Evolutionary conservation across 2,797 vertebrate species (phyloP).

Genomic region (Gallirallus australis): DNA sequence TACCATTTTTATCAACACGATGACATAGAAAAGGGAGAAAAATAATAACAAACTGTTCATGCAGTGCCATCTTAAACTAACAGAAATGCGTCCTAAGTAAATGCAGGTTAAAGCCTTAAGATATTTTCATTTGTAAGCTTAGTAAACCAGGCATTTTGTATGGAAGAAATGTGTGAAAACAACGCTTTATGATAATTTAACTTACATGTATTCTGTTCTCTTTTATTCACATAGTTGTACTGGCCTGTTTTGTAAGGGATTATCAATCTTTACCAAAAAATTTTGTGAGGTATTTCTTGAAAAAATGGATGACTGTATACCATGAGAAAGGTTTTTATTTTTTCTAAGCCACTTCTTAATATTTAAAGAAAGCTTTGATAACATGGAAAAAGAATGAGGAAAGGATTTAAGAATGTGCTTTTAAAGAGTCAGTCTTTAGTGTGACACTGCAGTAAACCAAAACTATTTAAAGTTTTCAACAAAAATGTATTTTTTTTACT

Average conservation of each 20-base stretch:
- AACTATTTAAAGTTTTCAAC: neutral
- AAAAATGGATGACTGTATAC: neutral
- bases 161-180: neutral
- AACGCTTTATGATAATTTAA: fast-evolving
- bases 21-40: neutral
- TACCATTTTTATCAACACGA: neutral
- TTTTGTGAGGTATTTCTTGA: neutral
- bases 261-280: neutral
- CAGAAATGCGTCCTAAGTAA: neutral
- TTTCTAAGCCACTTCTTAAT: neutral
- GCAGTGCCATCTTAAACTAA: neutral
- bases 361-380: neutral
- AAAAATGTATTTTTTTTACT: neutral
- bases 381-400: neutral
- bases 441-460: neutral
- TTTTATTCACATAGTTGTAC: neutral
- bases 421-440: neutral
- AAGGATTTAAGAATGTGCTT: neutral
- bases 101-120: neutral
- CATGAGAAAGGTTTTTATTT: neutral
- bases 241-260: neutral
- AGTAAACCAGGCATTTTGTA: neutral
- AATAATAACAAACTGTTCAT: neutral
- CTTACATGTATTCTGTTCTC: neutral
- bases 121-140: neutral